These are phyloP conservation scores for Rhogogaster chlorosoma DNA, from an alignment of 2,888 invertebrate species.

Conservation along the genomic window DNA sequence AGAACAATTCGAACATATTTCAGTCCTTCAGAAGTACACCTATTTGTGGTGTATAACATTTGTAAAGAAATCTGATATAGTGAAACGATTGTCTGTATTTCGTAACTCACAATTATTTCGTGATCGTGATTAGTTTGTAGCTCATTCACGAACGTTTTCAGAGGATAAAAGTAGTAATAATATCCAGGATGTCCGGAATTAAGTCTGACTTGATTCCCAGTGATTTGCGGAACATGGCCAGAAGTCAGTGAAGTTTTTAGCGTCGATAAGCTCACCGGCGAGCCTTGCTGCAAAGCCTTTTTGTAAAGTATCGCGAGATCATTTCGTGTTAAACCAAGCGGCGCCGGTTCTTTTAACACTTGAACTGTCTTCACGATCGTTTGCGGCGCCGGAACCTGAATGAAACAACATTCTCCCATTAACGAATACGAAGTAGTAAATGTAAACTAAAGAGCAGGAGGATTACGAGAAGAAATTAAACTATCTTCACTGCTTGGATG, in stretches of 20 bases:
- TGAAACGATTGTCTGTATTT: background rate
- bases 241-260: slow-evolving; percentile 60
- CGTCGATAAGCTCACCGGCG: slow-evolving; percentile 65
- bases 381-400: slow-evolving; percentile 37
- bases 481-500: background rate
- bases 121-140: slow-evolving; percentile 62
- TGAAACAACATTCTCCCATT: background rate
- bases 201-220: slow-evolving; percentile 59
- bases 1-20: too few species aligned
- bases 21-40: too few species aligned
- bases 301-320: slow-evolving; percentile 79
- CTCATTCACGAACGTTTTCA: slow-evolving; percentile 78
- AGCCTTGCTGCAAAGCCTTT: slow-evolving; percentile 75
- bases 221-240: slow-evolving; percentile 60
- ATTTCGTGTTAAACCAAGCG: slow-evolving; percentile 73
- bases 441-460: background rate
- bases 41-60: background rate
- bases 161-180: slow-evolving; percentile 80
- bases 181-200: slow-evolving; percentile 65
- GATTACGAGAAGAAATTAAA: background rate
- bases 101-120: slow-evolving; percentile 62
- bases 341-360: slow-evolving; percentile 54
- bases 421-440: background rate
- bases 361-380: slow-evolving; percentile 23
- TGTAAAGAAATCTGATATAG: background rate